Base-by-base conservation (phyloP, 1,140 invertebrate genomes). In the Hetaerina americana region DNA sequence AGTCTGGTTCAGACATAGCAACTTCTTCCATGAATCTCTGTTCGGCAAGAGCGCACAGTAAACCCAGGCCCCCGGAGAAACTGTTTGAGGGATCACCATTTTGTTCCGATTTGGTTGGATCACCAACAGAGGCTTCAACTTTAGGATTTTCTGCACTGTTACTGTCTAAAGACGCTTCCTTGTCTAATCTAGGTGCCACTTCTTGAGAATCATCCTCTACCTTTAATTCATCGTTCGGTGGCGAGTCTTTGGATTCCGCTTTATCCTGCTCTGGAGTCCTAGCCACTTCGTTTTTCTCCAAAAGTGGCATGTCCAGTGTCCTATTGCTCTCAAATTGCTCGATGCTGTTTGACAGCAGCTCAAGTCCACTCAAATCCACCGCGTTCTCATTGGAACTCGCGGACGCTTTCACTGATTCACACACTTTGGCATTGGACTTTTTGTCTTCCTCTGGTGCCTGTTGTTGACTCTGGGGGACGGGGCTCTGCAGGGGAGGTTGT, bases 1-100 rank as follows among this genome's bases (percentile, higher is more conserved):
- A 24, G 2, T 82, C 80, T 0, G 83, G 77, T 57, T 75, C 77
- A 0, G 66, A 76, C 27, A 67, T 73, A 18, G 80, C 85, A 3
- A 83, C 86, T 79, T 92, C 90, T 77, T 92, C 91, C 80, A 90
- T 87, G 72, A 92, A 89, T 71, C 91, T 85, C 76, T 94, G 92
- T 77, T 94, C 92, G 0, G 92, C 93, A 26, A 95, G 80, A 0
- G 92, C 92, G 79, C 93, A 95, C 5, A 95, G 79, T 26, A 95
- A 79, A 71, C 90, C 90, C 26, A 95, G 80, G 0, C 92, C 91
- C 72, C 89, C 89, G 0, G 91, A 83, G 66, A 82, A 77, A 80
- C 81, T 71, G 72, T 73, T 5, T 73, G 74, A 18, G 66, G 72
- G 6, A 73, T 75, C 68, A 78, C 75, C 5, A 75, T 8, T 8